Evolutionary conservation across 2,113 vertebrate species (phyloP).

Genomic region (human (Homo sapiens)): DNA sequence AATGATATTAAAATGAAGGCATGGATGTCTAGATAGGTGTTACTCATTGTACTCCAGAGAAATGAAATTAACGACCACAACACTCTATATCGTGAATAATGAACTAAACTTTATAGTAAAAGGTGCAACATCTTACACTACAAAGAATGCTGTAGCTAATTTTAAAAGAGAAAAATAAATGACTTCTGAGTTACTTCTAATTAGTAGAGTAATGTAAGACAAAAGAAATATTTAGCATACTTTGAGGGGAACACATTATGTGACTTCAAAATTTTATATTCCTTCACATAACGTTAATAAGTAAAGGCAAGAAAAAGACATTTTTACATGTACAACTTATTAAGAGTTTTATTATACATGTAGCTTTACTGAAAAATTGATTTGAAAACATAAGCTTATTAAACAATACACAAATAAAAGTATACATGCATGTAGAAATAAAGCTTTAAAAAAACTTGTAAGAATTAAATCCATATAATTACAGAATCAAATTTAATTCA

Average conservation of each 20-base stretch:
- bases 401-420: neutral
- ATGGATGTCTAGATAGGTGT: neutral
- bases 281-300: neutral
- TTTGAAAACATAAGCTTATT: neutral
- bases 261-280: neutral
- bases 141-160: neutral
- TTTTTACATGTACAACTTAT: neutral
- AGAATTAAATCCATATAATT: slow-evolving; percentile 10
- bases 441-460: neutral
- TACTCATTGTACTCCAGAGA: neutral
- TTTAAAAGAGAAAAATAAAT: neutral
- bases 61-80: neutral
- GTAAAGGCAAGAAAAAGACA: neutral
- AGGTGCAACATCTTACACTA: neutral
- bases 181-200: neutral
- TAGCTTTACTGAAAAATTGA: neutral
- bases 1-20: neutral
- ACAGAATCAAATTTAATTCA: slow-evolving; percentile 4
- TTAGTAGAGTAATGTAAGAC: neutral
- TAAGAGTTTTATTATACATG: neutral
- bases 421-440: neutral
- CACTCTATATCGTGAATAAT: neutral
- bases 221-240: neutral
- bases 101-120: neutral
- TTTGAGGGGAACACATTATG: neutral